Base-by-base conservation (phyloP, 2,113 vertebrate genomes). In the Odocoileus hemionus region DNA sequence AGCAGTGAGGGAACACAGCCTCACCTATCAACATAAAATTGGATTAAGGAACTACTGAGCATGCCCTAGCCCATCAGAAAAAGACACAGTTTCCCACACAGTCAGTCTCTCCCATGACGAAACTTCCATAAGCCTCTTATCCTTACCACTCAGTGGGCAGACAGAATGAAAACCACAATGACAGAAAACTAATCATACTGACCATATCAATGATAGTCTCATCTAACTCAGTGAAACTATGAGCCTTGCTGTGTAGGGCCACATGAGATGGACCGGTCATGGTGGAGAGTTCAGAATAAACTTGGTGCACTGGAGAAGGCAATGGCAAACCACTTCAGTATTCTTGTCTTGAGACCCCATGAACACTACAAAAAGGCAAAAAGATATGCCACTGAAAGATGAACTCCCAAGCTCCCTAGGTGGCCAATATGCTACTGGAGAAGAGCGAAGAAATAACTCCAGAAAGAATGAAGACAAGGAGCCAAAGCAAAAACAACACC, bases 51-150 rank as follows among this genome's bases (percentile, higher is more conserved):
- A 36, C 10, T 70, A 39, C 19, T 23, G 67, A 70, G 10, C 19
- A 23, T 39, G 16, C 11, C n/a, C 1, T 70, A 17, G 4, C 0
- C 1, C n/a, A 36, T 70, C 19, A 70, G n/a, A 70, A 70, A 70
- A 70, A 70, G 17, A 36, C 33, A 8, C 64, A 36, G n/a, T 36
- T 70, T 70, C 17, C 2, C 17, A 36, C n/a, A 70, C 64, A 70
- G 17, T 70, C 17, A 2, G 17, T 36, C 64, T 70, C n/a, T 70
- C 64, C 64, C 64, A 21, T 70, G 17, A 70, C 17, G 17, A 36
- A 36, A 9, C n/a, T 70, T 36, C 2, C n/a, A 70, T 11, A 70
- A 70, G 9, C n/a, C 64, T 70, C n/a, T 70, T 36, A 11, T 36
- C n/a, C 64, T 21, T 70, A 36, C 17, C 4, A 7, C n/a, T 36